Percentiles rank a stretch among this genome's conserved stretches.
These are phyloP conservation scores for Argynnis bischoffii DNA, from an alignment of 2,888 invertebrate species.

Conservation along the genomic window DNA sequence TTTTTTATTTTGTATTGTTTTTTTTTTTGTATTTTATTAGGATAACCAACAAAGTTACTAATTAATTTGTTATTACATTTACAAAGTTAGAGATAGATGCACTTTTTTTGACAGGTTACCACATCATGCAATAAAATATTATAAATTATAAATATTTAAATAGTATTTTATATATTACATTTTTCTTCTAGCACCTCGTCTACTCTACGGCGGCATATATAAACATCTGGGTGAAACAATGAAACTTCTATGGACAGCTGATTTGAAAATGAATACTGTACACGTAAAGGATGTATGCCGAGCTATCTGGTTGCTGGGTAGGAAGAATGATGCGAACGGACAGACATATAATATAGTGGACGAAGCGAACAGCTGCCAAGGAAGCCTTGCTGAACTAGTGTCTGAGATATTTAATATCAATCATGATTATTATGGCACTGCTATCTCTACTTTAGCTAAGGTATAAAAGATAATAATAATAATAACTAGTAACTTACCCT, in stretches of 20 bases:
- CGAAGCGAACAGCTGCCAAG: slow-evolving; percentile 91
- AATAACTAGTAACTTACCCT: background rate
- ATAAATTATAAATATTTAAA: no score
- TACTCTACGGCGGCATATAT: slow-evolving; percentile 94
- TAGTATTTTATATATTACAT: background rate
- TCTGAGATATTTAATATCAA: slow-evolving; percentile 92
- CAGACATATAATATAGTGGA: slow-evolving; percentile 93
- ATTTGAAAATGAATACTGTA: slow-evolving; percentile 92
- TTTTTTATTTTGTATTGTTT: no score
- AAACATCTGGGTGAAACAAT: slow-evolving; percentile 94
- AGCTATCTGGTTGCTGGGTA: slow-evolving; percentile 89
- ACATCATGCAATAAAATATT: no score
- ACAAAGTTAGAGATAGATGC: no score
- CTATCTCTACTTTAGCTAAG: slow-evolving; percentile 91
- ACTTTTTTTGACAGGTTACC: no score
- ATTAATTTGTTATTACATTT: no score
- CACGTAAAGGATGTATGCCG: slow-evolving; percentile 92
- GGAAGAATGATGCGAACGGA: slow-evolving; percentile 72
- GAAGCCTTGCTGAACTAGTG: slow-evolving; percentile 89
- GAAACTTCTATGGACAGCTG: slow-evolving; percentile 94
- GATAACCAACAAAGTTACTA: no score
- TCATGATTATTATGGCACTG: slow-evolving; percentile 92
- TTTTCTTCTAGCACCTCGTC: slow-evolving; percentile 85
- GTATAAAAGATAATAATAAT: slow-evolving; percentile 60
- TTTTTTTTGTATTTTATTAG: no score